Conservation (phyloP, 2,888 invertebrate species). For the Lasioglossum morio region DNA sequence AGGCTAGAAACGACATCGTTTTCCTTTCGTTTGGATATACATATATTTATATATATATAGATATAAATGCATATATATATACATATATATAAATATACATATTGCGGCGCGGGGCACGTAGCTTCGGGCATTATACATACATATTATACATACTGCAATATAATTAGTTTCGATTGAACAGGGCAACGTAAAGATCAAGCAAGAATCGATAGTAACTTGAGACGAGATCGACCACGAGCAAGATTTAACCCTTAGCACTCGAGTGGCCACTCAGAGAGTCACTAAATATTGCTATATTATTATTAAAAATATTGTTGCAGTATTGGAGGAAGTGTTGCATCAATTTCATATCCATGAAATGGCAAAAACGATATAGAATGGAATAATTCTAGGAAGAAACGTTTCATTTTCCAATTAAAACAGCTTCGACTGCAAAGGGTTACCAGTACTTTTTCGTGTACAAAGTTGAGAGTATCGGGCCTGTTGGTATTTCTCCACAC, state of each 20-base stretch:
- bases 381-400: no score
- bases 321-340: no score
- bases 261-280: no score
- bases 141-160: constrained; percentile 51
- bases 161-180: constrained; percentile 42
- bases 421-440: no score
- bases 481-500: not conserved
- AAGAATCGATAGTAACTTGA: constrained; percentile 47
- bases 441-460: not conserved
- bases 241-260: not conserved
- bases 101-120: constrained; percentile 35
- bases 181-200: constrained; percentile 28
- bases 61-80: not conserved
- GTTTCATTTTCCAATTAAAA: no score
- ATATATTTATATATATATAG: constrained; percentile 34
- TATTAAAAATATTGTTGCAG: no score
- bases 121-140: constrained; percentile 39
- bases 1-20: constrained; percentile 51
- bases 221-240: constrained; percentile 51
- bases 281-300: no score
- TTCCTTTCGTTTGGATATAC: constrained; percentile 49
- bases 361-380: no score
- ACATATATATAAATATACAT: constrained; percentile 38
- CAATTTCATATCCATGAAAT: no score
- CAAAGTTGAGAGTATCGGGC: constrained; percentile 5